A percentile compares a stretch with the other conserved stretches of the same genome.
These are phyloP conservation scores for Darevskia mixta DNA, from an alignment of 2,797 vertebrate species.

Conservation along the genomic window DNA sequence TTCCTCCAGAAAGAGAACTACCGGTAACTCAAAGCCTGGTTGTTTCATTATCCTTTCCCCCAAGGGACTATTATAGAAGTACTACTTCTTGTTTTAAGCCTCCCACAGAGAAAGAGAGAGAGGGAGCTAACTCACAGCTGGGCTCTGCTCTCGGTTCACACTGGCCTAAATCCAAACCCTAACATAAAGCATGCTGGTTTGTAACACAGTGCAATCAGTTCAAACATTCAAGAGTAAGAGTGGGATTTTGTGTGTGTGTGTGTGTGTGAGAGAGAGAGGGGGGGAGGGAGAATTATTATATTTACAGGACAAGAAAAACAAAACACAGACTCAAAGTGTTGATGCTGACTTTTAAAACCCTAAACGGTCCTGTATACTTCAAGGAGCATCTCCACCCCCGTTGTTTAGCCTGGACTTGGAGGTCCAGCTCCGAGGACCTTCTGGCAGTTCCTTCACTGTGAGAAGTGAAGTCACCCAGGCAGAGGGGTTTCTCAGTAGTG, in stretches of 20 bases:
- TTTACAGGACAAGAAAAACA: neutral
- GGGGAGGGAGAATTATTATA: neutral
- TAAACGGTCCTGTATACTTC: no score
- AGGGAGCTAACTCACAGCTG: constrained; percentile 12
- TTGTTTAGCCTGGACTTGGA: no score
- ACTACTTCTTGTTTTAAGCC: neutral
- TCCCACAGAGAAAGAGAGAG: constrained; percentile 10
- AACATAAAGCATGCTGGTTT: constrained; percentile 33
- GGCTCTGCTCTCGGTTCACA: constrained; percentile 15
- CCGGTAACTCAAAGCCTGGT: neutral
- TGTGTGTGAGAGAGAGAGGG: no score
- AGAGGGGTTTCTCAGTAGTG: no score
- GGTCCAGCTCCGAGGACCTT: no score
- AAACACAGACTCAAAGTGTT: neutral
- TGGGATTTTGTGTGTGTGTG: no score
- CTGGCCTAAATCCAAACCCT: neutral
- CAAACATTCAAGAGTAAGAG: neutral
- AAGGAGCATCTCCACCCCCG: no score
- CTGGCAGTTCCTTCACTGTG: no score
- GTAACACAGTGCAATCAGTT: neutral
- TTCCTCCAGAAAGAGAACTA: fast-evolving
- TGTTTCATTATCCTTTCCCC: neutral
- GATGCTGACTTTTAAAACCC: neutral
- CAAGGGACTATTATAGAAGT: neutral
- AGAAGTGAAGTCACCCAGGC: no score